Percentiles rank a stretch among this genome's conserved stretches.
Evolutionary conservation across 2,888 invertebrate genomes (phyloP).

Genomic region (Coelopa pilipes): DNA sequence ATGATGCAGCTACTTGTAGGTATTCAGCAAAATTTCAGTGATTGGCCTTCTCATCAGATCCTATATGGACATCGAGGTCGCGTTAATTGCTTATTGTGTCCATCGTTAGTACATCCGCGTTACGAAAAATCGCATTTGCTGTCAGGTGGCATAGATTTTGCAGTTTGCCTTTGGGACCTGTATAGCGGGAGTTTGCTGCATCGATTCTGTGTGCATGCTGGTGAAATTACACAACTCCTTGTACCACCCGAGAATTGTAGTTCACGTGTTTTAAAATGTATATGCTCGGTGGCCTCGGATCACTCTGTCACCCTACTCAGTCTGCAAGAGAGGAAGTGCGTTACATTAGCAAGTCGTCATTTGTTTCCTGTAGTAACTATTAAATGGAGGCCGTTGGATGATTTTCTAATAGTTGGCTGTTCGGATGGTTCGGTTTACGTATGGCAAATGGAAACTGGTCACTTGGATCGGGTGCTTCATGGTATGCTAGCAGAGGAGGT

Average conservation of each 20-base stretch:
- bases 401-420: constrained; percentile 97
- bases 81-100: constrained; percentile 95
- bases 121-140: constrained; percentile 91
- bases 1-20: constrained; percentile 92
- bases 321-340: constrained; percentile 87
- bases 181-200: constrained; percentile 89
- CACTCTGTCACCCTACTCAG: constrained; percentile 96
- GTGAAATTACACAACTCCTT: constrained; percentile 92
- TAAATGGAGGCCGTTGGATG: constrained; percentile 96
- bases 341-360: constrained; percentile 88
- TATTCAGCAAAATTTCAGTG: constrained; percentile 77
- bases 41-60: constrained; percentile 91
- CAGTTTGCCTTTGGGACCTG: constrained; percentile 94
- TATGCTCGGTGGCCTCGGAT: constrained; percentile 97
- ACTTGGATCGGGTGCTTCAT: constrained; percentile 93
- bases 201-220: constrained; percentile 97
- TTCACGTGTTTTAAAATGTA: constrained; percentile 90
- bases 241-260: constrained; percentile 94
- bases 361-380: constrained; percentile 95
- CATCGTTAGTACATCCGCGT: constrained; percentile 86
- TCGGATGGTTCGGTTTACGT: constrained; percentile 98
- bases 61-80: constrained; percentile 90
- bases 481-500: constrained; percentile 97
- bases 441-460: constrained; percentile 99
- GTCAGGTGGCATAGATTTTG: constrained; percentile 97